Percentiles rank a stretch among this genome's conserved stretches.
Conservation (phyloP, 1,140 invertebrate species). For the Drosophila melanogaster region DNA sequence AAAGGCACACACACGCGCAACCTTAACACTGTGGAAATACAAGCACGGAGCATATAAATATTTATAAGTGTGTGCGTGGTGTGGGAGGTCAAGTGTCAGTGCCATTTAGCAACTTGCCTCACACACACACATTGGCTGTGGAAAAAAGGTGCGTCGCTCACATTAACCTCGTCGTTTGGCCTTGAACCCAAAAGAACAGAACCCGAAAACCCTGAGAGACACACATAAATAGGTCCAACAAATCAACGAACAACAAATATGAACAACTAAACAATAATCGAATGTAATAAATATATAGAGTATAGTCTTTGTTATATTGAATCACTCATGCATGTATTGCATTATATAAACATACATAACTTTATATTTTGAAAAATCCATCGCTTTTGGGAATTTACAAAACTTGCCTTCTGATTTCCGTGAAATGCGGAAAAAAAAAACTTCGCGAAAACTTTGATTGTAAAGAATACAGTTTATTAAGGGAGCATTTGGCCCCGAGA, state of each 20-base stretch:
- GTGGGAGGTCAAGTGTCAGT: slow-evolving; percentile 63
- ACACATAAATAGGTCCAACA: slow-evolving; percentile 9
- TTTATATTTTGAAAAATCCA: not conserved
- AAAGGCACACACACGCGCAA: slow-evolving; percentile 10
- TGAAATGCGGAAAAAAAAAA: not conserved
- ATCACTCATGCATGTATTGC: too few species aligned
- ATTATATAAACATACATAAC: too few species aligned
- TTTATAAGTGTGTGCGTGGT: slow-evolving; percentile 51
- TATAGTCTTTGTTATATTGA: not conserved
- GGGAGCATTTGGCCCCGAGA: not conserved
- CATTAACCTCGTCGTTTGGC: slow-evolving; percentile 24
- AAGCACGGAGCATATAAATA: slow-evolving; percentile 66
- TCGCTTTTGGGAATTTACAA: not conserved
- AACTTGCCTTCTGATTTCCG: not conserved
- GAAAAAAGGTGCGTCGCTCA: slow-evolving; percentile 36
- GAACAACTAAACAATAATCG: not conserved
- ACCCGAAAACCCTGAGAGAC: not conserved
- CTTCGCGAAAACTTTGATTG: not conserved
- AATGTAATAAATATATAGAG: not conserved
- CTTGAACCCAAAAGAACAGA: slow-evolving; percentile 16
- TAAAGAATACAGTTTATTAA: not conserved
- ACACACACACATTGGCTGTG: slow-evolving; percentile 38
- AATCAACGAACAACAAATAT: not conserved
- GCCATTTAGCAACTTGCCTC: slow-evolving; percentile 79
- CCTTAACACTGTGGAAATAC: slow-evolving; percentile 27